Evolutionary conservation across 2,888 invertebrate species (phyloP).

Genomic region (Mesorhabditis spiculigera): DNA sequence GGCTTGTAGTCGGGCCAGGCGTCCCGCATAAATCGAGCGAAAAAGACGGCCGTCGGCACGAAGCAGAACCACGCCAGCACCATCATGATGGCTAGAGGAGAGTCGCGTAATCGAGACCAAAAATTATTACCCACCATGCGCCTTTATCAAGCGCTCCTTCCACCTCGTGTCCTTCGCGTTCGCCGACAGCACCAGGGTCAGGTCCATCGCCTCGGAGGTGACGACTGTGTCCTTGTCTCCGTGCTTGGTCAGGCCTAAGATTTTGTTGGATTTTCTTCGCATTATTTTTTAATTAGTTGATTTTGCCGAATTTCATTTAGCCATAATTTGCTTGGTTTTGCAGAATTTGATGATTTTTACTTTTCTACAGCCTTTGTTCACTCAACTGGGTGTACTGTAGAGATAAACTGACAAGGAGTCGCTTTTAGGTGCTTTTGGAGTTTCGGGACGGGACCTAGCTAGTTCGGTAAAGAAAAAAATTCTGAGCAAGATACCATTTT

Average conservation of each 20-base stretch:
- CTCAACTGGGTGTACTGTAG: too few species aligned
- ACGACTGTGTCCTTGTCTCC: background rate
- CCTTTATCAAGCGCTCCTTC: constrained; percentile 8
- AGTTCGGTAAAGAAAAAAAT: too few species aligned
- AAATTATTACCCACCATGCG: constrained; percentile 9
- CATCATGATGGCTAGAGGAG: constrained; percentile 32
- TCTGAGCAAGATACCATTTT: too few species aligned
- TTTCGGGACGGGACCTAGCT: too few species aligned
- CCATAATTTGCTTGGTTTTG: too few species aligned
- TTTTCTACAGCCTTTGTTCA: too few species aligned
- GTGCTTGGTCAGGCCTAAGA: background rate
- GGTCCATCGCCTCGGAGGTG: constrained; percentile 5
- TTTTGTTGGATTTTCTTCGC: background rate
- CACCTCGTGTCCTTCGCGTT: background rate
- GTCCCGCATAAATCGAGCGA: constrained; percentile 33
- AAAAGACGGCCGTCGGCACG: constrained; percentile 38
- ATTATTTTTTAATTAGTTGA: background rate
- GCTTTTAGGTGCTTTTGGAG: too few species aligned
- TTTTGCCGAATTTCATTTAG: too few species aligned
- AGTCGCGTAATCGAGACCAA: background rate
- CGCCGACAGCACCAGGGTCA: background rate
- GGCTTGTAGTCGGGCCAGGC: constrained; percentile 37
- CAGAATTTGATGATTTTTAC: too few species aligned
- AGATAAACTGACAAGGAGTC: too few species aligned
- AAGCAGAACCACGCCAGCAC: constrained; percentile 38